Evolutionary conservation across 2,888 invertebrate species (phyloP), one percentile per base, ranked within the genome.

Genomic region (Malthinus flaveolus): DNA sequence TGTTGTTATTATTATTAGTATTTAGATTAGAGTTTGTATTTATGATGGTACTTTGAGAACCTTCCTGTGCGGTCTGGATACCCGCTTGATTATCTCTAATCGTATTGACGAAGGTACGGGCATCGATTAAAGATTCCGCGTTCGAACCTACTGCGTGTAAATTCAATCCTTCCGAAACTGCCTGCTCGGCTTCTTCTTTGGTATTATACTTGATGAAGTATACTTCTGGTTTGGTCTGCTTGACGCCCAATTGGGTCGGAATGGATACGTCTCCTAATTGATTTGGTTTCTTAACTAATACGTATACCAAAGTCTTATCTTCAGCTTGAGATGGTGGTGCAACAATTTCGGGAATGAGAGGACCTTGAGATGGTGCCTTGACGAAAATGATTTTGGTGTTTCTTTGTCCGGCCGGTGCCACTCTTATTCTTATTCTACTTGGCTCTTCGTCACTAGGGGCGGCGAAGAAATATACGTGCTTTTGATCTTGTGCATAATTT

Each of bases 191-290:
- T 49, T 69, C 71, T 31, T 68, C 62, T 56, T 69, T 66, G 11
- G 36, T 10, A 80, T 88, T 89, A 84, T 90, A 90, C 69, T 88
- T 87, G 83, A 90, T 92, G 84, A 92, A 93, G 85, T 90, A 92
- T 60, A 92, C 92, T 81, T 93, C 93, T 55, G 93, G 93, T 82
- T 93, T 93, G 75, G 88, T 86, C 64, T 91, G 91, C 73, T 88
- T 87, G 50, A 90, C 90, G 48, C 91, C 90, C 3, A 87, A 84
- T 13, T 86, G 81, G 9, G 88, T 85, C 50, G 90, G 90, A 68
- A 92, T 85, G 68, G 84, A 81, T 77, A 92, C 87, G 69, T 90
- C 89, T 66, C 87, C 89, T 65, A 87, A 87, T 62, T 91, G 90
- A 73, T 92, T 92, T 71, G 92, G 93, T 63, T 74, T 75, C 66